Evolutionary conservation across 2,797 vertebrate species (phyloP), one percentile per base, ranked within the genome.

Genomic region (Rousettus madagascariensis): DNA sequence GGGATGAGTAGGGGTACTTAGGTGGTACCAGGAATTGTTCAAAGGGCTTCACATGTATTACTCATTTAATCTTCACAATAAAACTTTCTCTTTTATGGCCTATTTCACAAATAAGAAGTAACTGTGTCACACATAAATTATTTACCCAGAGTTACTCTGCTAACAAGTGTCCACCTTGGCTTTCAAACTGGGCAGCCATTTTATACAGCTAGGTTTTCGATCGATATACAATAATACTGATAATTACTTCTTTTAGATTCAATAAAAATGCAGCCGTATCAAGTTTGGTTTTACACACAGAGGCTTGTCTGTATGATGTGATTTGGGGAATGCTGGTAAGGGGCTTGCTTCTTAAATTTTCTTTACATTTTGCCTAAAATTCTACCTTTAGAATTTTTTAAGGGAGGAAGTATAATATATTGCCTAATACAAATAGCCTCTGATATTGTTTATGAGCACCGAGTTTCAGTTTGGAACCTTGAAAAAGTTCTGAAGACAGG

Each of bases 91-190:
- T 85, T 49, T 49, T 49, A 49, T 28, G 19, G 38, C 10, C 46
- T 88, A 19, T 49, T 92, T 96, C 68, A 84, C 41, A 94, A 94
- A 69, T 86, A 33, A 95, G 66, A 92, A 85, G 22, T 63, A 77
- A 80, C 30, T 90, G 43, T 38, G 22, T 33, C 63, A 94, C 46
- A 82, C 51, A 87, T 85, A 82, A 84, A 90, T 80, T 68, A 77
- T 88, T 80, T 79, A 92, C 6, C 15, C 57, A 82, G 26, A 66
- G 28, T 87, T 79, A 68, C n/a, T 93, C 49, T 59, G 33, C 38
- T 93, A 95, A 75, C n/a, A 53, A 89, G 46, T 71, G 57, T 51
- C 38, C 6, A 41, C 43, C 24, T 33, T 71, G 51, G 57, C 38
- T 94, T 90, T 96, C 26, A 82, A 77, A 55, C 30, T 5, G 63